Base-by-base conservation (phyloP, 2,888 invertebrate species). In the Myopa testacea region DNA sequence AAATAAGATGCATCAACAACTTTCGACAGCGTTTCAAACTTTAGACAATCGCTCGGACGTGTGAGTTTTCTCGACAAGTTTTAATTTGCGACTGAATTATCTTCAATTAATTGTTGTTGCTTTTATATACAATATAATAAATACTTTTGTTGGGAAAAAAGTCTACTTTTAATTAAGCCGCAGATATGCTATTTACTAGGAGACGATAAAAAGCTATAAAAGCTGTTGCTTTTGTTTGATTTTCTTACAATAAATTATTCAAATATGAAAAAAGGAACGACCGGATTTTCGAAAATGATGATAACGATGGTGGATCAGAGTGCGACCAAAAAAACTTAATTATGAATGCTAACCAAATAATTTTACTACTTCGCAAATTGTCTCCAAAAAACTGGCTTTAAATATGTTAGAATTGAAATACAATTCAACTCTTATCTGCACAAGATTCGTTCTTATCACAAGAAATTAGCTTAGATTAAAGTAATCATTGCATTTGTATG, bases 51-150 rank as follows among this genome's bases (percentile, higher is more conserved):
- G 62, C 68, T 60, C 60, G 67, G 19, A 55, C 8, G 14, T 38
- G 4, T 65, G 3, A 65, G 65, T 65, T 65, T 65, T 65, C 73
- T 58, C 76, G 78, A 69, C 69, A 80, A 75, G 78, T 82, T 80
- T 83, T 79, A 80, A 81, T 81, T 82, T 82, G 82, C 85, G 85
- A 87, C 87, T 87, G 87, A 85, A 83, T 82, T 82, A 83, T 83
- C 82, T 84, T 81, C 82, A 86, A 86, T 86, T 86, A 86, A 84
- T 85, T 86, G 83, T 86, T 86, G 86, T 86, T 86, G 84, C 87
- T 87, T 87, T 85, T 87, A 87, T 87, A 87, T 87, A 84, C 81
- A 81, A 81, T 58, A 5, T 67, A 75, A 68, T 38, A 70, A 7
- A 40, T 37, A 60, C n/a, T 4, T 38, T 60, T 60, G 67, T 34